Evolutionary conservation across 2,888 invertebrate genomes (phyloP).

Genomic region (Campoplex capitator): DNA sequence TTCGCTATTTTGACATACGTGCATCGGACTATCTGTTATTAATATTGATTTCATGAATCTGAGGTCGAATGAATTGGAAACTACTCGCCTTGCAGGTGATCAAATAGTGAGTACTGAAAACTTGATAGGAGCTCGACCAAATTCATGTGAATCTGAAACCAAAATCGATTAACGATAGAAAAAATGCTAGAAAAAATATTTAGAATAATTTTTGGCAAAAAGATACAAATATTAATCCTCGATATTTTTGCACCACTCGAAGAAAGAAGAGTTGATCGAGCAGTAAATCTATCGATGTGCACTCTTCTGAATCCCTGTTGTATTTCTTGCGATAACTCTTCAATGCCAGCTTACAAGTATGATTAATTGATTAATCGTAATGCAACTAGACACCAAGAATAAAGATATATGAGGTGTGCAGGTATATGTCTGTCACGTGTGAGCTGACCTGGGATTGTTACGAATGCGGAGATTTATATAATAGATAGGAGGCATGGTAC

Average conservation of each 20-base stretch:
- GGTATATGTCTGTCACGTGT: neutral
- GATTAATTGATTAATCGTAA: conserved; percentile 41
- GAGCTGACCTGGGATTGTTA: neutral
- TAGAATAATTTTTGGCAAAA: too few relatives aligned
- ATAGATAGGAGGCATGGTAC: conserved; percentile 11
- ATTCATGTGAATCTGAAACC: neutral
- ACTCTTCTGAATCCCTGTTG: neutral
- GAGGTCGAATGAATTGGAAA: neutral
- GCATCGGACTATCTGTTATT: conserved; percentile 4
- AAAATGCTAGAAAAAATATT: too few relatives aligned
- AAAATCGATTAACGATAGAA: neutral
- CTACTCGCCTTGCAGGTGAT: neutral
- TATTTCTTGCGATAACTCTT: neutral
- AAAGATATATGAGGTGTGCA: conserved; percentile 17
- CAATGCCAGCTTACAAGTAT: neutral
- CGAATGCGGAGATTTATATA: conserved; percentile 42
- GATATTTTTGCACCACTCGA: neutral
- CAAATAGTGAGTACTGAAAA: neutral
- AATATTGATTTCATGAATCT: neutral
- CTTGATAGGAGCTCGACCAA: neutral
- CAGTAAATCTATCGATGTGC: neutral
- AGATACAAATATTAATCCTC: neutral
- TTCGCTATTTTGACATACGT: neutral
- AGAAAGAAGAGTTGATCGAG: neutral
- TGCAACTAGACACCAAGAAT: conserved; percentile 20